phyloP scores from a whole-genome alignment of 2,888 invertebrate genomes.

The Epirrhoe tristata region DNA sequence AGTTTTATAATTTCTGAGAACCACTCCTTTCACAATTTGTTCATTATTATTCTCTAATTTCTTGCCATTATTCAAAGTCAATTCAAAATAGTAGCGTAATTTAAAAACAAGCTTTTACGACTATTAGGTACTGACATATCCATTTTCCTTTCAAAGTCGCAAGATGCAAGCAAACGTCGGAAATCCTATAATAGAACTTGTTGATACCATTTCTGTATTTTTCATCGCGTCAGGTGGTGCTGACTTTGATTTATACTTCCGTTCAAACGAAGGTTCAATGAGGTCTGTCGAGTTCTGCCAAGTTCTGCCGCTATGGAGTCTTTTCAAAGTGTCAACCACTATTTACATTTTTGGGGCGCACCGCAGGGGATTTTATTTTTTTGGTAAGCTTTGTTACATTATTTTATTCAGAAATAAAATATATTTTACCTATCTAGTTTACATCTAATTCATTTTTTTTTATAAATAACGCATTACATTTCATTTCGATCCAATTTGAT shows the following conservation, averaged over 20 bases:
- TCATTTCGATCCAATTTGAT: neutral
- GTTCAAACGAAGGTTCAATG: slow-evolving; percentile 63
- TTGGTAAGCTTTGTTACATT: neutral
- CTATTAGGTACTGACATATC: no score
- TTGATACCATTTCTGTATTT: slow-evolving; percentile 72
- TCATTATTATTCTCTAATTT: no score
- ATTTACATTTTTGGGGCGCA: slow-evolving; percentile 18
- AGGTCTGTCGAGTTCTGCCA: slow-evolving; percentile 30
- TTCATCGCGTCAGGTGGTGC: slow-evolving; percentile 74
- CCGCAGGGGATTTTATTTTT: slow-evolving; percentile 17
- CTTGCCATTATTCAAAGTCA: no score
- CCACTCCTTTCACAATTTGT: no score
- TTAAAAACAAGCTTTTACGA: no score
- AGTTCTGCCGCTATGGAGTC: slow-evolving; percentile 30
- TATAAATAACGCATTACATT: neutral
- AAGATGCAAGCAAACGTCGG: slow-evolving; percentile 39
- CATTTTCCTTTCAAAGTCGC: neutral
- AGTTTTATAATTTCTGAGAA: neutral
- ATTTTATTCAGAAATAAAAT: neutral
- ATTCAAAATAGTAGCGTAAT: no score
- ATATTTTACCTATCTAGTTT: neutral
- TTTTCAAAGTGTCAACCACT: slow-evolving; percentile 36
- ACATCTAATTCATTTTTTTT: neutral
- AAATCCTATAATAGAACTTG: slow-evolving; percentile 57
- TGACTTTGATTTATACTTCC: slow-evolving; percentile 77